A percentile compares a stretch with the other conserved stretches of the same genome.
phyloP scores from a whole-genome alignment of 2,113 vertebrate species.

The Macquaria ambigua region DNA sequence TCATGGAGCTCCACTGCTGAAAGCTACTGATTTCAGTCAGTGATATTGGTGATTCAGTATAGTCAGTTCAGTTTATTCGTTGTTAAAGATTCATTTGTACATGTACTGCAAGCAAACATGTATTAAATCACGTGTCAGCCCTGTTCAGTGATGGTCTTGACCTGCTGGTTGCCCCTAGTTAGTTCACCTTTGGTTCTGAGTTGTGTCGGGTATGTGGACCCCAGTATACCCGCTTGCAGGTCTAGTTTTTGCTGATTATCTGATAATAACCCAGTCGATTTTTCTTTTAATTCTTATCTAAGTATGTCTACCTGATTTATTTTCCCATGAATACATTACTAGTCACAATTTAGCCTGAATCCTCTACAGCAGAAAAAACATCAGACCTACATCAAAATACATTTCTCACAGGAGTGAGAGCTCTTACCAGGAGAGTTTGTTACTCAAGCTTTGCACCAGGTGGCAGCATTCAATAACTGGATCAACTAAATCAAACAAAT shows the following conservation, averaged over 20 bases:
- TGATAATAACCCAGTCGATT: not conserved
- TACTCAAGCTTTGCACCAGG: conserved; percentile 52
- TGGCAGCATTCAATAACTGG: conserved; percentile 53
- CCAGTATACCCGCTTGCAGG: not conserved
- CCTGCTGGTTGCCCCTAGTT: not conserved
- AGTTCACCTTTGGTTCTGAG: not conserved
- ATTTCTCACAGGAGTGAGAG: not conserved
- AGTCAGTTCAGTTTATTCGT: too few relatives aligned
- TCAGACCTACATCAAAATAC: not conserved
- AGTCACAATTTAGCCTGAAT: not conserved
- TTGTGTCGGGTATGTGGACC: not conserved
- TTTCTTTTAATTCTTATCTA: not conserved
- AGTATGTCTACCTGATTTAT: not conserved
- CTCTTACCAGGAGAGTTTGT: not conserved
- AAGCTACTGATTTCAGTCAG: too few relatives aligned
- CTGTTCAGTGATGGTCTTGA: not conserved
- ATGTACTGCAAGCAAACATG: not conserved
- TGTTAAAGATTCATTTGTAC: too few relatives aligned
- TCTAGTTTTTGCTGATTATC: not conserved
- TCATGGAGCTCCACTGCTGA: too few relatives aligned
- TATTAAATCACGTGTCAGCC: not conserved
- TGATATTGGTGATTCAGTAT: too few relatives aligned
- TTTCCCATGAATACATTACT: not conserved
- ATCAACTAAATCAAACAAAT: conserved; percentile 6
- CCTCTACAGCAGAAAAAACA: not conserved